Base-by-base conservation (phyloP, 2,888 invertebrate genomes). In the Dione vanillae region DNA sequence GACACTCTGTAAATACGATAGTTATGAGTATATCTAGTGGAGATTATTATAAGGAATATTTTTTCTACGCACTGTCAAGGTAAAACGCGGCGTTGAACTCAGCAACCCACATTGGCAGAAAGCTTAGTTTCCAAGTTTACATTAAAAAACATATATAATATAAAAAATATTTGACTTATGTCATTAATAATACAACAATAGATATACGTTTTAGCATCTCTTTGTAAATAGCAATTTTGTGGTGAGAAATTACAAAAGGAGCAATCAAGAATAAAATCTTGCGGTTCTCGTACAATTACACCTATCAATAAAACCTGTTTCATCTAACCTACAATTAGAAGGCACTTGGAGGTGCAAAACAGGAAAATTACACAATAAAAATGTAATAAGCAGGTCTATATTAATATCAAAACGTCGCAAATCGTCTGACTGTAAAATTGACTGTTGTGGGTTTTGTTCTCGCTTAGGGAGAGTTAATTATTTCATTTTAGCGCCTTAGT, bases 341-440 rank as follows among this genome's bases (percentile, higher is more conserved):
- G 59, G 43, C 61, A 61, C 45, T 61, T 56, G 56, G 35, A 61
- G n/a, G 61, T 61, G 45, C 43, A 61, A 61, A 61, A 45, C 61
- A 61, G 61, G 61, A 61, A 61, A 61, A 45, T 61, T 14, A 35
- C 27, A 7, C 27, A 45, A 35, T 27, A 45, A 61, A 61, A 61
- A n/a, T 45, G 45, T 35, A 61, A 61, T 61, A 61, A 43, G 1
- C 12, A 43, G 12, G 27, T 27, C 27, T 27, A 27, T 27, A 27
- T 27, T 27, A 27, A 27, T 27, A 27, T 27, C 2, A 9, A 16
- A 47, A 7, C 45, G 14, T 45, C 7, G 14, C 14, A 45, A 7
- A n/a, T n/a, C n/a, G 2, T 14, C 45, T 45, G 45, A 14, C n/a
- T 45, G n/a, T n/a, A 0, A 45, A n/a, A 2, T 6, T 2, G 2